phyloP scores from a whole-genome alignment of 1,140 invertebrate species.

The Drosophila suzukii region DNA sequence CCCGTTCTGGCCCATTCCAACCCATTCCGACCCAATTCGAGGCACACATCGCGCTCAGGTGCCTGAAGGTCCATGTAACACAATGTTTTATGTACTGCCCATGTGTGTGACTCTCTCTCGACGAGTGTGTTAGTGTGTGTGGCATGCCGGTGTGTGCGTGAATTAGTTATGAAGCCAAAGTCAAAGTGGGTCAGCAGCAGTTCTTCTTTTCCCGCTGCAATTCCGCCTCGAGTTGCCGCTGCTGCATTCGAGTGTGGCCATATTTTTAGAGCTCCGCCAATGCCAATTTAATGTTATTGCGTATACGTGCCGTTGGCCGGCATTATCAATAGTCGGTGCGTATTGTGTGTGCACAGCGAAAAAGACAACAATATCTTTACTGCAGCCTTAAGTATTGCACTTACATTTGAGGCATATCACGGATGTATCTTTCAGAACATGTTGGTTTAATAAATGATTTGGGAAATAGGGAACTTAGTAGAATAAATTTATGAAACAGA shows the following conservation, averaged over 20 bases:
- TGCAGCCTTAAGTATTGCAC: background rate
- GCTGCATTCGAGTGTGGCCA: constrained; percentile 53
- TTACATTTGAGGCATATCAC: background rate
- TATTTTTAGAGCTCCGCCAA: constrained; percentile 60
- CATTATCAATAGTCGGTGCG: constrained; percentile 49
- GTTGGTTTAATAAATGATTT: background rate
- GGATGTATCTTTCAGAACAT: background rate
- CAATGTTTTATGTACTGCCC: constrained; percentile 77
- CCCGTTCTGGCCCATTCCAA: constrained; percentile 4
- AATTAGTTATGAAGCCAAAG: constrained; percentile 84
- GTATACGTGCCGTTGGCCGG: constrained; percentile 65
- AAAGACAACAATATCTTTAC: constrained; percentile 9
- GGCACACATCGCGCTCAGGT: constrained; percentile 66
- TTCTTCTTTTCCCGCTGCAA: constrained; percentile 55
- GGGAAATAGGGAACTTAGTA: too few species aligned
- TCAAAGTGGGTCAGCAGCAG: constrained; percentile 76
- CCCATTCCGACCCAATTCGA: constrained; percentile 50
- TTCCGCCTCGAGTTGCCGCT: constrained; percentile 29
- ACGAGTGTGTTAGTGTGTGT: background rate
- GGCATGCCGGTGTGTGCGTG: constrained; percentile 47
- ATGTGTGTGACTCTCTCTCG: constrained; percentile 16
- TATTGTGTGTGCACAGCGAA: constrained; percentile 16
- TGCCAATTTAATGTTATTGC: constrained; percentile 74
- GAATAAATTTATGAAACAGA: too few species aligned
- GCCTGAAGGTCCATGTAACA: constrained; percentile 78